Evolutionary conservation across 2,113 vertebrate species (phyloP).

Genomic region (Colossoma macropomum): DNA sequence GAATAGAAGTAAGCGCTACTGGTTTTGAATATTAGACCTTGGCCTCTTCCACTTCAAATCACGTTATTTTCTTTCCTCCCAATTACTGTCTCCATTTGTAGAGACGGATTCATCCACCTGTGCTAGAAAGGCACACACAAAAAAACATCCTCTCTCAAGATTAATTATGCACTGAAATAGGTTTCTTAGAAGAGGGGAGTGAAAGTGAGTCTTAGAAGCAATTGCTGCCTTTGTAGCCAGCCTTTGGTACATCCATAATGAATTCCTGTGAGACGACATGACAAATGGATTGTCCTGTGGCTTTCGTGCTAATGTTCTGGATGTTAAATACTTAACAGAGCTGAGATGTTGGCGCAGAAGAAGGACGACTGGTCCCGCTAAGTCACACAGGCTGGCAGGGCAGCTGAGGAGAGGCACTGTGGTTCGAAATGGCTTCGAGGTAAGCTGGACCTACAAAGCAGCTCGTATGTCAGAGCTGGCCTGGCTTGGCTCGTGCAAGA

Average conservation of each 20-base stretch:
- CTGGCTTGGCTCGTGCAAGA: background rate
- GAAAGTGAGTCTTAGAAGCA: slow-evolving; percentile 70
- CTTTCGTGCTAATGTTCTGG: slow-evolving; percentile 65
- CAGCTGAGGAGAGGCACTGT: background rate
- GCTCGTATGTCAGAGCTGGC: background rate
- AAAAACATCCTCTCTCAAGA: slow-evolving; percentile 48
- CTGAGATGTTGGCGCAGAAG: slow-evolving; percentile 53
- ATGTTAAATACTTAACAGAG: slow-evolving; percentile 67
- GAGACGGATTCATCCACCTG: slow-evolving; percentile 57
- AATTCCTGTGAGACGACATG: slow-evolving; percentile 67
- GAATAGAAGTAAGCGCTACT: background rate
- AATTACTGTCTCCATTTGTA: slow-evolving; percentile 56
- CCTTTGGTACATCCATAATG: slow-evolving; percentile 77
- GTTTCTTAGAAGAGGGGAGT: slow-evolving; percentile 67
- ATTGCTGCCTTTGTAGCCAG: slow-evolving; percentile 74
- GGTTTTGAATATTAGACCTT: slow-evolving; percentile 12
- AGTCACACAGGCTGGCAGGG: slow-evolving; percentile 13
- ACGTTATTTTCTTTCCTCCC: slow-evolving; percentile 33
- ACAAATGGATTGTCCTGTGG: slow-evolving; percentile 69
- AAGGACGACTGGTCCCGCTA: slow-evolving; percentile 44
- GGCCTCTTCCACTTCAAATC: slow-evolving; percentile 12
- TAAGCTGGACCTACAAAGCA: slow-evolving; percentile 4
- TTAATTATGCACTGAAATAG: slow-evolving; percentile 73
- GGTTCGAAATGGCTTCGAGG: slow-evolving; percentile 18
- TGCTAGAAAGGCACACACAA: slow-evolving; percentile 19